Evolutionary conservation across 2,113 vertebrate genomes (phyloP), one percentile per base, ranked within the genome.

Genomic region (Gymnorhina tibicen): DNA sequence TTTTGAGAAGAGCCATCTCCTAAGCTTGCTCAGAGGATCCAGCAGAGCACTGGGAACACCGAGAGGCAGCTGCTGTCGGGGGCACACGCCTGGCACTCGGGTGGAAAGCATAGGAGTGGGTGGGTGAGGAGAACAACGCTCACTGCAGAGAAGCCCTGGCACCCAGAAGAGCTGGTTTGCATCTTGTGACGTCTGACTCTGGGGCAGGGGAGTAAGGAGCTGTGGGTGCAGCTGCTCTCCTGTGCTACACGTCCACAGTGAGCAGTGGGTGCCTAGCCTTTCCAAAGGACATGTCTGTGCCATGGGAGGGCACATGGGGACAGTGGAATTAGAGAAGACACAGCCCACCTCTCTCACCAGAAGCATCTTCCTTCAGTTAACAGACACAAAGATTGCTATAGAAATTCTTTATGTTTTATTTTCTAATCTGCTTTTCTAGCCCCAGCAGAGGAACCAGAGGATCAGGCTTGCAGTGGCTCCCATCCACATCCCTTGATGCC

Each of bases 181-280:
- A 14, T 3, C 37, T 23, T 4, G 9, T 8, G 42, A 13, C 35
- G 46, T 8, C 37, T 2, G 3, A 3, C 39, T n/a, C 6, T n/a
- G 30, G 53, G 37, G 49, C 59, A 21, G 0, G 24, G 32, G 1
- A 47, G 44, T 2, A 11, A 44, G 35, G 41, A 47, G 50, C 68
- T 27, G 42, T 5, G 64, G n/a, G 39, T 19, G 42, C 59, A 85
- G 50, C 50, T 32, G 1, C 66, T 35, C 49, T 20, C n/a, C 58
- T 20, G 7, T 5, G 2, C 55, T 15, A 5, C 1, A 1, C 9
- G 2, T 5, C 26, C 42, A 21, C 69, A 19, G 59, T 0, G 0
- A 46, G 44, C 35, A 46, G 23, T 1, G 62, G 14, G 19, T 18
- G 30, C 53, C 30, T 10, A 47, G 42, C 46, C 16, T 56, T 42